Percentiles rank a stretch among this genome's conserved stretches.
Conservation (phyloP, 2,113 vertebrate genomes). For the Epinephelus lanceolatus region DNA sequence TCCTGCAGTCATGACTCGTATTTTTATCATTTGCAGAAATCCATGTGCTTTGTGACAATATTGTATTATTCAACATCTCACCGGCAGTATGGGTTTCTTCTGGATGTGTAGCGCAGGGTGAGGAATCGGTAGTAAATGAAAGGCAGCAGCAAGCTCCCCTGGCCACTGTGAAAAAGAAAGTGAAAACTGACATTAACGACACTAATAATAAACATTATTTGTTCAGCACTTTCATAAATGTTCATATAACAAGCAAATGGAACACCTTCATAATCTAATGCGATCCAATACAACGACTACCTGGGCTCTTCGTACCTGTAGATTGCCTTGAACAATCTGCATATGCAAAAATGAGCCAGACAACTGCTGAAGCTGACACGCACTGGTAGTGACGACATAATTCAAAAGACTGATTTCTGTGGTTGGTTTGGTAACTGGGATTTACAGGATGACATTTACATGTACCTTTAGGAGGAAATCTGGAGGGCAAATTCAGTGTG, state of each 20-base stretch:
- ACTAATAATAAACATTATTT: neutral
- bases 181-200: neutral
- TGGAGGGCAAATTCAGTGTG: neutral
- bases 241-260: neutral
- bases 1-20: neutral
- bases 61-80: constrained; percentile 74
- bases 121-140: constrained; percentile 99
- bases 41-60: neutral
- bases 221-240: neutral
- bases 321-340: neutral
- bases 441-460: neutral
- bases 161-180: constrained; percentile 86
- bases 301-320: neutral
- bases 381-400: neutral
- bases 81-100: constrained; percentile 98
- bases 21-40: neutral
- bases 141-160: constrained; percentile 96
- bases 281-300: neutral
- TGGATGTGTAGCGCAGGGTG: constrained; percentile 95
- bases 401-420: neutral
- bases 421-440: neutral
- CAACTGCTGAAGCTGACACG: neutral
- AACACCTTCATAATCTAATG: neutral
- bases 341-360: neutral
- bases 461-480: neutral